Base-by-base conservation (phyloP, 2,888 invertebrate species). In the Drosophila trichaetosa region DNA sequence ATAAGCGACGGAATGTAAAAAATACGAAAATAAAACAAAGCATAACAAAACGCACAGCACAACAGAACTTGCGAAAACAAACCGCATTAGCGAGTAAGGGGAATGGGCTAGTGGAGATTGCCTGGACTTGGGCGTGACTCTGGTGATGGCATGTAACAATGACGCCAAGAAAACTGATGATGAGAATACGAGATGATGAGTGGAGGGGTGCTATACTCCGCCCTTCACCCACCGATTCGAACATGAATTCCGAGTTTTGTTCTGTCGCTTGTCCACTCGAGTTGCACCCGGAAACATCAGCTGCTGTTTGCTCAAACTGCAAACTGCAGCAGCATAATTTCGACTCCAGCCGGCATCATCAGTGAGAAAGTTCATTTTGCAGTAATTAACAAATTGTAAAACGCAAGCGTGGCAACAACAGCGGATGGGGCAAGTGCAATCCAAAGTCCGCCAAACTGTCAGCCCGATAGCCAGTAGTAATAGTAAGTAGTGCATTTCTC, bases 301-400 rank as follows among this genome's bases (percentile, higher is more conserved):
- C 80, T 84, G 83, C 81, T 83, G 80, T 82, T 83, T 83, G 83
- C 79, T 59, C 56, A 79, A 79, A 46, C 61, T 61, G 68, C 52
- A 58, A 46, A 13, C 46, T 24, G 24, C 46, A 16, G 46, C 24
- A 24, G 46, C 46, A 46, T 42, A 60, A 67, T 29, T 57, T 29
- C 38, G 36, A 59, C 49, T 59, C 36, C 52, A 21, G 42, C 54
- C 33, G 13, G 36, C 33, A 21, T 67, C 62, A 63, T 59, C 72
- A 76, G 67, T 59, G 71, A 67, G 73, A 80, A 83, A 87, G 87
- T 87, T 87, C 87, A 85, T 85, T 89, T 77, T 77, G 83, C 72
- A 80, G 89, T 87, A 89, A 87, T 87, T 87, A 87, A 85, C 85
- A 83, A 87, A 89, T 87, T 87, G 87, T 87, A 77, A 81, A 89